Percentiles rank a stretch among this genome's conserved stretches.
phyloP scores from a whole-genome alignment of 1,140 invertebrate species.

The Sipha flava region DNA sequence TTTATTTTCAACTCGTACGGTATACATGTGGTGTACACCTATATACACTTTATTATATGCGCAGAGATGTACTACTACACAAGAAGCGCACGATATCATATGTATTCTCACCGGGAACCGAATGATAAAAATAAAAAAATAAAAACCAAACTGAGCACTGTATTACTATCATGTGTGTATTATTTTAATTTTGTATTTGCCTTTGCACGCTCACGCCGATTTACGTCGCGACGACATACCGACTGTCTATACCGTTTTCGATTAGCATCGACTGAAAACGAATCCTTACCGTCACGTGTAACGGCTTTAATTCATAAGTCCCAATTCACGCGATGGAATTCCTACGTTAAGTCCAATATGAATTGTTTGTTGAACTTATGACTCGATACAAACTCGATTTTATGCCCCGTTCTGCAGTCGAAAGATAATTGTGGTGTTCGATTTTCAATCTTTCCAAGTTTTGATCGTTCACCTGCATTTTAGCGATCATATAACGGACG shows the following conservation, averaged over 20 bases:
- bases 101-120: neutral
- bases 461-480: too few species aligned
- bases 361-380: too few species aligned
- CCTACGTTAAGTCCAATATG: too few species aligned
- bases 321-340: too few species aligned
- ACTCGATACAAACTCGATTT: too few species aligned
- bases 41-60: neutral
- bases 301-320: too few species aligned
- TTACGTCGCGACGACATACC: neutral
- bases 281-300: too few species aligned
- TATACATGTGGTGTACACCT: neutral
- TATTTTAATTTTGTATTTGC: neutral
- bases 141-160: neutral
- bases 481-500: too few species aligned
- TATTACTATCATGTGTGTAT: neutral
- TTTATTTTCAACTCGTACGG: neutral
- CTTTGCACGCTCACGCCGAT: neutral
- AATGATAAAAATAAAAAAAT: neutral
- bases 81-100: neutral
- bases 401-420: too few species aligned
- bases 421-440: too few species aligned
- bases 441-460: too few species aligned
- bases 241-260: neutral
- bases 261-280: too few species aligned
- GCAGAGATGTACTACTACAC: neutral